Conservation (phyloP, 2,113 vertebrate species). For the Salvelinus alpinus region DNA sequence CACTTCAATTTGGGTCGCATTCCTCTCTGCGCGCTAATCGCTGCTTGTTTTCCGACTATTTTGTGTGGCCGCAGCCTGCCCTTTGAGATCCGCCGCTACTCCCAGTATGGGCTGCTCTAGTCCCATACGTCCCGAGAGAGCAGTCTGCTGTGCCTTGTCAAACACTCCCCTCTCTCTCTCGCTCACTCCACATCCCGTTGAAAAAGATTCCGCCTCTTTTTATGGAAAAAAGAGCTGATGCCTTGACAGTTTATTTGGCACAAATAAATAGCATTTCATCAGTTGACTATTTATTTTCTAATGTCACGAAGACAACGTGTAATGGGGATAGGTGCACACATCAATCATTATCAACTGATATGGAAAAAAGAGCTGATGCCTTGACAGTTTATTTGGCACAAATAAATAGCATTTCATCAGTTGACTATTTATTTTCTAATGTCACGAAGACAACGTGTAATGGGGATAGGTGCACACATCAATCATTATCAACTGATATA, state of each 20-base stretch:
- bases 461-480: too few relatives aligned
- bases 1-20: conserved; percentile 57
- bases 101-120: conserved; percentile 58
- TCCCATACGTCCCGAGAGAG: conserved; percentile 56
- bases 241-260: conserved; percentile 8
- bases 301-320: too few relatives aligned
- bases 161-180: conserved; percentile 70
- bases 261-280: too few relatives aligned
- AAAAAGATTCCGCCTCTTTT: conserved; percentile 75
- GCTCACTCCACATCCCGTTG: conserved; percentile 60
- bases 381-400: conserved; percentile 10
- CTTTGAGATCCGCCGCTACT: conserved; percentile 61
- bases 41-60: conserved; percentile 50
- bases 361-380: conserved; percentile 2
- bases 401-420: too few relatives aligned
- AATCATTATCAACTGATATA: too few relatives aligned
- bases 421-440: too few relatives aligned
- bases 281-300: too few relatives aligned
- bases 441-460: too few relatives aligned
- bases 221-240: conserved; percentile 9
- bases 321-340: too few relatives aligned
- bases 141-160: conserved; percentile 64
- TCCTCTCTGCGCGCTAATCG: conserved; percentile 44
- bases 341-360: too few relatives aligned
- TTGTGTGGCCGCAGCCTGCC: conserved; percentile 53